A percentile compares a stretch with the other conserved stretches of the same genome.
Conservation (phyloP, 2,113 vertebrate genomes). For the Sigmodon hispidus region DNA sequence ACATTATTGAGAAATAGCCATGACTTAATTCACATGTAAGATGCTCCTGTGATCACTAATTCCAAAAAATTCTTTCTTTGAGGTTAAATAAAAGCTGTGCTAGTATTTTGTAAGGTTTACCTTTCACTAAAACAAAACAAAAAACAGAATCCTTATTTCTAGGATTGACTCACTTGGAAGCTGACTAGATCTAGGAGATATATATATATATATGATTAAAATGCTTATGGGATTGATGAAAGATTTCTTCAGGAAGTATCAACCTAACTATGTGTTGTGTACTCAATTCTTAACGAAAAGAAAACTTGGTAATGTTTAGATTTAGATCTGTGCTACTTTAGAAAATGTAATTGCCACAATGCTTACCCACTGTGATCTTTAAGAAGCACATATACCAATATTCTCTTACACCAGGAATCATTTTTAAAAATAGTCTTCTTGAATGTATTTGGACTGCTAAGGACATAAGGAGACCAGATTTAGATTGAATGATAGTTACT, state of each 20-base stretch:
- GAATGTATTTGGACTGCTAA: background rate
- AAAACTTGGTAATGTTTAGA: background rate
- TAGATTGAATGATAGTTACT: background rate
- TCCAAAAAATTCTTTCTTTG: background rate
- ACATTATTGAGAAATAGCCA: background rate
- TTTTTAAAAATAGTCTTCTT: background rate
- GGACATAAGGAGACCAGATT: background rate
- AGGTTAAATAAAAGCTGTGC: background rate
- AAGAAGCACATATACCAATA: background rate
- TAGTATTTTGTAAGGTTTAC: background rate
- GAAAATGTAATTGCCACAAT: background rate
- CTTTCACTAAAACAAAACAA: background rate
- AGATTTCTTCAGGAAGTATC: background rate
- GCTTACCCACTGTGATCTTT: background rate
- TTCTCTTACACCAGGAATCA: background rate
- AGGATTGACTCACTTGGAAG: background rate
- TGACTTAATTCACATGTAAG: background rate
- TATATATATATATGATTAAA: background rate
- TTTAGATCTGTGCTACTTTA: constrained; percentile 13
- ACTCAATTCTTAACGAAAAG: background rate
- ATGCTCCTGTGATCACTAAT: background rate
- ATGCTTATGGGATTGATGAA: background rate
- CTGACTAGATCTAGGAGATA: background rate
- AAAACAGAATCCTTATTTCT: background rate
- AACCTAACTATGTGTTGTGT: background rate